A percentile compares a stretch with the other conserved stretches of the same genome.
These are phyloP conservation scores for Meloidogyne exigua DNA, from an alignment of 1,140 invertebrate genomes.

Conservation along the genomic window DNA sequence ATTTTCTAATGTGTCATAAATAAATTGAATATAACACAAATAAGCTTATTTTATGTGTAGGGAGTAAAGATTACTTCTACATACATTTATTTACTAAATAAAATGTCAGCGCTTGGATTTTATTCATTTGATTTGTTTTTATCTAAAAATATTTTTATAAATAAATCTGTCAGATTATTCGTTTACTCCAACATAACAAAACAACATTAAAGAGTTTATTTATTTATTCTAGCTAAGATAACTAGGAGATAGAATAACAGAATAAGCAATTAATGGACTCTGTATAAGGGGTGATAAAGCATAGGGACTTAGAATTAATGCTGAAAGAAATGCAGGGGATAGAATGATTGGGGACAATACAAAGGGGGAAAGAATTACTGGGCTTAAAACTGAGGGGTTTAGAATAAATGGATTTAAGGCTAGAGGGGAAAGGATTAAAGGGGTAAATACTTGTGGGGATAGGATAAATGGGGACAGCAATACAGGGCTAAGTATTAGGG, in stretches of 20 bases:
- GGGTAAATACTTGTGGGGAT: slow-evolving; percentile 47
- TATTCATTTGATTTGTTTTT: too few species aligned
- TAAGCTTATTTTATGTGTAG: too few species aligned
- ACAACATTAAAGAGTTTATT: too few species aligned
- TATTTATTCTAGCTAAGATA: slow-evolving; percentile 45
- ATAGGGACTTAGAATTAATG: slow-evolving; percentile 52
- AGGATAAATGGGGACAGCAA: slow-evolving; percentile 47
- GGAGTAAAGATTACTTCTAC: too few species aligned
- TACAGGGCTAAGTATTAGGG: slow-evolving; percentile 42
- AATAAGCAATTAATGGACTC: slow-evolving; percentile 43
- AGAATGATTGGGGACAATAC: slow-evolving; percentile 52
- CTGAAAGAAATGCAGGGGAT: slow-evolving; percentile 46
- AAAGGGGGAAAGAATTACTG: slow-evolving; percentile 46
- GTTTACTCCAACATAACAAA: too few species aligned
- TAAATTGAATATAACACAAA: too few species aligned
- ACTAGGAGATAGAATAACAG: slow-evolving; percentile 56
- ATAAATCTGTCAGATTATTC: too few species aligned
- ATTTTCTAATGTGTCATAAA: too few species aligned
- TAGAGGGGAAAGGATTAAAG: slow-evolving; percentile 49
- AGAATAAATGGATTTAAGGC: slow-evolving; percentile 43
- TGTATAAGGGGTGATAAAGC: slow-evolving; percentile 53
- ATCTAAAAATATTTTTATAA: too few species aligned
- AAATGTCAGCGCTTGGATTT: too few species aligned
- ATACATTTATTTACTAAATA: too few species aligned
- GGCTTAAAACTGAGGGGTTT: slow-evolving; percentile 39